Evolutionary conservation across 64 coral and sea anemone species (phyloP).

Genomic region (Acropora tenuis): DNA sequence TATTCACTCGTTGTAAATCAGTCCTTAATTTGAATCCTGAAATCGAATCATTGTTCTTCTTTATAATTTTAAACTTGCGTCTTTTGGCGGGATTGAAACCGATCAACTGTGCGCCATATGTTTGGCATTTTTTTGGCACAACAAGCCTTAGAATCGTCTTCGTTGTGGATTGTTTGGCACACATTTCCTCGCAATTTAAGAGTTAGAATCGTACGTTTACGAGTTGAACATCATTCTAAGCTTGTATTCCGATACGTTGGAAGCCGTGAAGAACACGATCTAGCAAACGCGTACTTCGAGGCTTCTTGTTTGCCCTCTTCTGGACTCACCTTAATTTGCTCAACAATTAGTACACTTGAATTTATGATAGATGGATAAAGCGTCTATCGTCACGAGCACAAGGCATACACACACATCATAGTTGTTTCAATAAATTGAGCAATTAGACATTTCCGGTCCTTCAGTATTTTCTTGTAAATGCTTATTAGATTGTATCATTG

Average conservation of each 20-base stretch:
- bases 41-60: not conserved
- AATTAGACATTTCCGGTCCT: slow-evolving; percentile 59
- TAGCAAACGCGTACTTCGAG: too few relatives aligned
- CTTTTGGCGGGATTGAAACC: slow-evolving; percentile 10
- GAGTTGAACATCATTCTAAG: not conserved
- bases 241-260: too few relatives aligned
- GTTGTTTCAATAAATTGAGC: slow-evolving; percentile 40
- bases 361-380: slow-evolving; percentile 26
- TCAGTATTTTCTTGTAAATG: slow-evolving; percentile 4
- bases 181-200: not conserved
- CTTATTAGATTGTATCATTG: slow-evolving; percentile 48
- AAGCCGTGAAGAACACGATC: too few relatives aligned
- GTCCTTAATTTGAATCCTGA: not conserved
- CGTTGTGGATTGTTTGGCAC: not conserved
- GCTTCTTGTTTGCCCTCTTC: not conserved
- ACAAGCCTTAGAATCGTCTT: too few relatives aligned
- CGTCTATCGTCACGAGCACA: slow-evolving; percentile 18
- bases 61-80: slow-evolving; percentile 12
- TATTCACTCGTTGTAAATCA: slow-evolving; percentile 1
- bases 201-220: not conserved
- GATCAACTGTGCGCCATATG: slow-evolving; percentile 25
- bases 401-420: slow-evolving; percentile 32
- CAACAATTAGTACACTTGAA: slow-evolving; percentile 35
- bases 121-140: not conserved
- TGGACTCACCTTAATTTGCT: slow-evolving; percentile 6